phyloP scores from a whole-genome alignment of 2,797 vertebrate species.

The Gymnoscopelus braueri region DNA sequence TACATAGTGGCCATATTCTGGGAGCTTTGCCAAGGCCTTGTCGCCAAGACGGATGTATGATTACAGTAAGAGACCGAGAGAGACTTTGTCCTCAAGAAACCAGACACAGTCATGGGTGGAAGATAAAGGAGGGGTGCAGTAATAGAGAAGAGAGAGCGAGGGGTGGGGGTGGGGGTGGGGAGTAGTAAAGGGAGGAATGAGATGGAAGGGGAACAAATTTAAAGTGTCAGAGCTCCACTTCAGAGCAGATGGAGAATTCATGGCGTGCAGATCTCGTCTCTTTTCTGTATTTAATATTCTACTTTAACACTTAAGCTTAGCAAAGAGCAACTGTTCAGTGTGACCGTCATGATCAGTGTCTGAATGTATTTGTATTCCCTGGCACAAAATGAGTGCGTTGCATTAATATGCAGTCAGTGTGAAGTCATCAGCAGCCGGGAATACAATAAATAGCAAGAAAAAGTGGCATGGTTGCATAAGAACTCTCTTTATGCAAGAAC shows the following conservation, averaged over 20 bases:
- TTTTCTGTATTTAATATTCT: constrained; percentile 73
- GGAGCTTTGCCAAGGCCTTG: constrained; percentile 39
- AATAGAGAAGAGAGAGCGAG: constrained; percentile 40
- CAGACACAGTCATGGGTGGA: constrained; percentile 48
- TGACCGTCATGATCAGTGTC: constrained; percentile 51
- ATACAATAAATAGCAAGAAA: constrained; percentile 51
- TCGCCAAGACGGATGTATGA: constrained; percentile 51
- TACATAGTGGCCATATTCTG: constrained; percentile 16
- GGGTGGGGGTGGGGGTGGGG: not conserved
- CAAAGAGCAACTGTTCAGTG: constrained; percentile 60
- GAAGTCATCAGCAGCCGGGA: constrained; percentile 54
- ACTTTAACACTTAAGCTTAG: constrained; percentile 64
- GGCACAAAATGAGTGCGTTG: constrained; percentile 55
- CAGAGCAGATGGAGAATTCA: constrained; percentile 79
- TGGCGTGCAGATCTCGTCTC: constrained; percentile 62
- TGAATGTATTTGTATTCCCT: constrained; percentile 55
- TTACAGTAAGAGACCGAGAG: constrained; percentile 49
- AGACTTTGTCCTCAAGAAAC: constrained; percentile 51
- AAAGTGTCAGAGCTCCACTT: constrained; percentile 75
- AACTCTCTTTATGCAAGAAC: constrained; percentile 32
- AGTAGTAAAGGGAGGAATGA: constrained; percentile 43
- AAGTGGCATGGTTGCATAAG: not conserved
- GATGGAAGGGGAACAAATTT: constrained; percentile 68
- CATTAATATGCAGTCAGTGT: constrained; percentile 37
- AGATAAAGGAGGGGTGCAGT: constrained; percentile 64